Percentiles rank a stretch among this genome's conserved stretches.
phyloP scores from a whole-genome alignment of 2,888 invertebrate species.

The Phyto melanocephala region DNA sequence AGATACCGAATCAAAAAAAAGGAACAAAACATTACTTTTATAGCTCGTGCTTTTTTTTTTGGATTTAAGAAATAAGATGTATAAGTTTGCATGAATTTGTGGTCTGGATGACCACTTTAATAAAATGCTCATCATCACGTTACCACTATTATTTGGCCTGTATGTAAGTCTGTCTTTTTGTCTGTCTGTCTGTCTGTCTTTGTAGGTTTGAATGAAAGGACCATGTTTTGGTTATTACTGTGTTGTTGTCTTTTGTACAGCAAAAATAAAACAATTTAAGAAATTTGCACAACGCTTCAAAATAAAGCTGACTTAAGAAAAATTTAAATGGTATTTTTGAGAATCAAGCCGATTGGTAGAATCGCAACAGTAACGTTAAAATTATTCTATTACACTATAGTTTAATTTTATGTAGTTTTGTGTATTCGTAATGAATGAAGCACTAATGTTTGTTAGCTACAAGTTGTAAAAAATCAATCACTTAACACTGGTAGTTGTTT shows the following conservation, averaged over 20 bases:
- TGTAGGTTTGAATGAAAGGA: conserved; percentile 46
- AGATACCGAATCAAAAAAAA: too few species aligned
- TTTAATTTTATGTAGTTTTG: too few species aligned
- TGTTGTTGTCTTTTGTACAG: conserved; percentile 45
- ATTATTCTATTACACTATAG: too few species aligned
- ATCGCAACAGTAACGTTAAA: too few species aligned
- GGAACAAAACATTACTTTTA: conserved; percentile 30
- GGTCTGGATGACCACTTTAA: neutral
- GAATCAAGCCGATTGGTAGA: too few species aligned
- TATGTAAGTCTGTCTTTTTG: neutral
- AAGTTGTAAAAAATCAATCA: too few species aligned
- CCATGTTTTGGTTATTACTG: conserved; percentile 7
- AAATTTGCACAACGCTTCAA: conserved; percentile 26
- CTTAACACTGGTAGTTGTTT: too few species aligned
- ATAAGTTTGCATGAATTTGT: neutral
- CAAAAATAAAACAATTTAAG: conserved; percentile 21
- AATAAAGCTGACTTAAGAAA: conserved; percentile 55
- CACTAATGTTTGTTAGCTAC: too few species aligned
- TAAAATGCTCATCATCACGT: conserved; percentile 59
- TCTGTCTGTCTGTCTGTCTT: neutral
- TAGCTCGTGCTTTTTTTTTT: conserved; percentile 61
- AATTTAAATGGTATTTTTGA: conserved; percentile 46
- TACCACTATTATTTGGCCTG: conserved; percentile 53
- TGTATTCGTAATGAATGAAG: too few species aligned
- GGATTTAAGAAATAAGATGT: neutral